Evolutionary conservation across 1,140 invertebrate species (phyloP).

Genomic region (Tenebrio molitor): DNA sequence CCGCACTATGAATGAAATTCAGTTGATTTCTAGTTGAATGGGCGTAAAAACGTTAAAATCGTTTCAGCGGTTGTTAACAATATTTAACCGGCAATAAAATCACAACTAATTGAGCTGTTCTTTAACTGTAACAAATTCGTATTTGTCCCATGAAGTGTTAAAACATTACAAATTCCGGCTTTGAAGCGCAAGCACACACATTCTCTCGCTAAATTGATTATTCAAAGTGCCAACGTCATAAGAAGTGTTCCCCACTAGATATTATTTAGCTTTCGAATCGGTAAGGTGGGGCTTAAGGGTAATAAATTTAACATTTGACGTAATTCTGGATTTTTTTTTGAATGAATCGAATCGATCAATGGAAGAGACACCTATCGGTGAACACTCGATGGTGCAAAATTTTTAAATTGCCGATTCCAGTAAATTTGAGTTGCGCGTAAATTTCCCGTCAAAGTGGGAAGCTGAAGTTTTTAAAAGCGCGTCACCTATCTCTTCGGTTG

Average conservation of each 20-base stretch:
- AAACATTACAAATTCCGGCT: conserved; percentile 25
- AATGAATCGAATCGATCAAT: background rate
- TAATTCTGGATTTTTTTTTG: conserved; percentile 1
- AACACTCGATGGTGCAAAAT: background rate
- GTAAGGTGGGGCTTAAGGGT: background rate
- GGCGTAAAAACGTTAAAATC: conserved; percentile 17
- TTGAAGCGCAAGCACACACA: background rate
- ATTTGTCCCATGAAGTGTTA: conserved; percentile 24
- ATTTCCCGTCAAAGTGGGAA: background rate
- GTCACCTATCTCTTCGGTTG: conserved; percentile 9
- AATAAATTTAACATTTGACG: conserved; percentile 4
- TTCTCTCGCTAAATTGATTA: too few relatives aligned
- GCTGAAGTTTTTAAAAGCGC: conserved; percentile 2
- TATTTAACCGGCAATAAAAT: conserved; percentile 4
- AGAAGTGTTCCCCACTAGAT: background rate
- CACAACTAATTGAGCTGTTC: conserved; percentile 31
- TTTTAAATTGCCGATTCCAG: too few relatives aligned
- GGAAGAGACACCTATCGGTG: background rate
- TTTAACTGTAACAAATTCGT: conserved; percentile 30
- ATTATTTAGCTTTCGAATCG: background rate
- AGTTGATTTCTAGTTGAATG: conserved; percentile 20
- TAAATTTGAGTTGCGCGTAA: too few relatives aligned
- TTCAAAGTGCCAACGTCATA: background rate
- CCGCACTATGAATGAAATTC: conserved; percentile 21
- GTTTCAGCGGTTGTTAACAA: conserved; percentile 4